These are phyloP conservation scores for Valencia hispanica DNA, from an alignment of 2,797 vertebrate genomes.

Conservation along the genomic window DNA sequence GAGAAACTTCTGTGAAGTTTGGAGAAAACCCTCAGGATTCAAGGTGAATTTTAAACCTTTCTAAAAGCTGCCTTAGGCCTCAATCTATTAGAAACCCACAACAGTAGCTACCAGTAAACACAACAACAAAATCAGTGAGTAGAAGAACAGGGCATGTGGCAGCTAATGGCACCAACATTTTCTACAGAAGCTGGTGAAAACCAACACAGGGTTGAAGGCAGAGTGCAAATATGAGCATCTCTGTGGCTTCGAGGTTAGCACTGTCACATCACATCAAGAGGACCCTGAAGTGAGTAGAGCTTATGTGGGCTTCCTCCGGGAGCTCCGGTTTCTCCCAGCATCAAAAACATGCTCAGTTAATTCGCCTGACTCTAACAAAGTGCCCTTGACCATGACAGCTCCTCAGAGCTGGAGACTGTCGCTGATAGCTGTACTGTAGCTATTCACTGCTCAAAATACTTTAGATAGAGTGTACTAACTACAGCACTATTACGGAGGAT, in stretches of 20 bases:
- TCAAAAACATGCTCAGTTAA: conserved; percentile 16
- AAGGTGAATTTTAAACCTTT: neutral
- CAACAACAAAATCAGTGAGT: conserved; percentile 1
- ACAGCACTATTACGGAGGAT: neutral
- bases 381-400: conserved; percentile 17
- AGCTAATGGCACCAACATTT: conserved; percentile 13
- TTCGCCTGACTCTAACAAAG: conserved; percentile 3
- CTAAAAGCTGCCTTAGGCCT: neutral
- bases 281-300: conserved; percentile 1
- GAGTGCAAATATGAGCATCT: conserved; percentile 2
- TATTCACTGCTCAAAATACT: neutral
- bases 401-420: neutral
- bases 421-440: neutral
- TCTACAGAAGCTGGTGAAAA: neutral
- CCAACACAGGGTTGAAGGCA: conserved; percentile 5
- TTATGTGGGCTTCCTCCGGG: conserved; percentile 9
- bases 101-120: conserved; percentile 3
- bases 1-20: neutral
- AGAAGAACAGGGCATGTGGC: neutral
- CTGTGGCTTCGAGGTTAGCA: conserved; percentile 16
- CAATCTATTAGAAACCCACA: conserved; percentile 16
- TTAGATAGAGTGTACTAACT: neutral
- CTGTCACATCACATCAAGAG: conserved; percentile 21
- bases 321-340: conserved; percentile 6
- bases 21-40: neutral